These are phyloP conservation scores for Cecropterus lyciades DNA, from an alignment of 1,140 invertebrate genomes.

Conservation along the genomic window DNA sequence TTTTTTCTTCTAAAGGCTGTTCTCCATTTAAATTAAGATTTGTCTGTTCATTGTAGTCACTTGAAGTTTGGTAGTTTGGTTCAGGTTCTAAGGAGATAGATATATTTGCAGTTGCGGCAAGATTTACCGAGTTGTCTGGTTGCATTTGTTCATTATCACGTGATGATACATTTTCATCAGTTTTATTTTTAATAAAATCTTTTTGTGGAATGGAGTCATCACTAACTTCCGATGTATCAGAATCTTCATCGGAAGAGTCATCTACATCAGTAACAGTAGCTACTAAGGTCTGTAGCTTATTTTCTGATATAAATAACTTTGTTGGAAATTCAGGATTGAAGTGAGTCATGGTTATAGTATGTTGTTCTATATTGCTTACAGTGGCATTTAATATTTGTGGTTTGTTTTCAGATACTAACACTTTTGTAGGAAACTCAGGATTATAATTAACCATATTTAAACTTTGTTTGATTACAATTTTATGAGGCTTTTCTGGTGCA, in stretches of 20 bases:
- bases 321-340: slow-evolving; percentile 28
- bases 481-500: slow-evolving; percentile 20
- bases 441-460: slow-evolving; percentile 44
- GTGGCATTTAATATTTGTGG: slow-evolving; percentile 43
- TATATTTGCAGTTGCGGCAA: slow-evolving; percentile 13
- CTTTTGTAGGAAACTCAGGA: slow-evolving; percentile 41
- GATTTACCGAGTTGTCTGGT: slow-evolving; percentile 15
- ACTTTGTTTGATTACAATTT: slow-evolving; percentile 41
- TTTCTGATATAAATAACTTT: slow-evolving; percentile 23
- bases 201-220: slow-evolving; percentile 6
- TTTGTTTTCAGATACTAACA: slow-evolving; percentile 48
- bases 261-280: slow-evolving; percentile 14
- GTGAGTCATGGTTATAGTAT: slow-evolving; percentile 7
- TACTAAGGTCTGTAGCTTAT: slow-evolving; percentile 11
- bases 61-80: not conserved
- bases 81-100: not conserved
- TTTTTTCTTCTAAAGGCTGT: too few species aligned
- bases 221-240: slow-evolving; percentile 13
- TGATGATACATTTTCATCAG: not conserved
- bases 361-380: slow-evolving; percentile 38
- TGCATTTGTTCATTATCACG: not conserved
- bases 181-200: slow-evolving; percentile 1
- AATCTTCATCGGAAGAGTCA: slow-evolving; percentile 13
- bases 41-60: not conserved
- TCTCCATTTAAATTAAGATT: not conserved